These are phyloP conservation scores for Pangasianodon gigas DNA, from an alignment of 2,113 vertebrate genomes.

Conservation along the genomic window DNA sequence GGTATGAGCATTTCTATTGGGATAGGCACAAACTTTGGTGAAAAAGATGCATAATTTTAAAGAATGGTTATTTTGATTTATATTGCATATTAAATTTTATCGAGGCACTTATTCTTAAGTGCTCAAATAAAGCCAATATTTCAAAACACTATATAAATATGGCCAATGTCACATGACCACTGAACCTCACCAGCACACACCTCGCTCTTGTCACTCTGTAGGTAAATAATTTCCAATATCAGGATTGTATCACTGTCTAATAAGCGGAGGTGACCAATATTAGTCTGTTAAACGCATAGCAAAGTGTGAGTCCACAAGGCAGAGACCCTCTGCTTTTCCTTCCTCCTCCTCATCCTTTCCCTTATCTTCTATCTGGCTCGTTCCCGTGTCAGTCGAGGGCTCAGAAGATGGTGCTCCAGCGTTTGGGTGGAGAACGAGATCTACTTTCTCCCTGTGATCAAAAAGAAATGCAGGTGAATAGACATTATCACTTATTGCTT, in stretches of 20 bases:
- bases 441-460: conserved; percentile 72
- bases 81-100: background rate
- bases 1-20: background rate
- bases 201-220: conserved; percentile 27
- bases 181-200: conserved; percentile 5
- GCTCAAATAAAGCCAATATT: background rate
- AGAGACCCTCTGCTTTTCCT: conserved; percentile 49
- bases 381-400: conserved; percentile 54
- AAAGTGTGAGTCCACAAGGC: conserved; percentile 61
- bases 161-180: conserved; percentile 3
- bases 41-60: background rate
- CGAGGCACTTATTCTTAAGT: background rate
- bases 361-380: conserved; percentile 45
- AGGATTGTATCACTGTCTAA: conserved; percentile 55
- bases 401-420: conserved; percentile 82
- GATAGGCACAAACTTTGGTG: background rate
- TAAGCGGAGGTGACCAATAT: conserved; percentile 55
- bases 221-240: conserved; percentile 36
- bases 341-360: conserved; percentile 48
- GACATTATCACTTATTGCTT: background rate
- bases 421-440: conserved; percentile 76
- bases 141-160: background rate
- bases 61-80: background rate
- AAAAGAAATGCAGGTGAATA: conserved; percentile 1
- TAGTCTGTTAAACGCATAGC: conserved; percentile 71